Base-by-base conservation (phyloP, 2,797 vertebrate genomes). In the Hydrocynus forskahlii region DNA sequence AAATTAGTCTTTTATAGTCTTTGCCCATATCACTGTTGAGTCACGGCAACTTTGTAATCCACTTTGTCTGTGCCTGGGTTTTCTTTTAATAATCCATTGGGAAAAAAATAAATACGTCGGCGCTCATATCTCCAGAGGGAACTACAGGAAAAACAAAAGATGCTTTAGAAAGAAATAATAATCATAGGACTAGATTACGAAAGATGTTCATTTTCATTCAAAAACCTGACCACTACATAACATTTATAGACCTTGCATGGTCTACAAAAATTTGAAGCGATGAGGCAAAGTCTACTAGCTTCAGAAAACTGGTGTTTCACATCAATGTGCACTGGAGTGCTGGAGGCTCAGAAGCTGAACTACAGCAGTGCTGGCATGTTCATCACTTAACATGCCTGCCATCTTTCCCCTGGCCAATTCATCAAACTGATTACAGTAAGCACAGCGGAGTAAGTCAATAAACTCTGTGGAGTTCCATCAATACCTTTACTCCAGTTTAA, bases 401-500 rank as follows among this genome's bases (percentile, higher is more conserved):
- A 78, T 59, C 80, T 78, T 79, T 71, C 76, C 70, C 70, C n/a
- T 10, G 17, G 52, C n/a, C 72, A 76, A 81, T 83, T 85, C 76
- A 85, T 88, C 76, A 85, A 71, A 77, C 62, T 80, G 81, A 85
- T 83, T 84, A 86, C 81, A 86, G 80, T 76, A 84, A 81, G 73
- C 81, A 76, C 63, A 78, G 79, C 75, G 73, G 76, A 84, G 72
- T 79, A 21, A 83, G 78, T 88, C 83, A 85, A 88, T 86, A 81
- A 83, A 71, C 81, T 72, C 78, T 80, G 72, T 71, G 76, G 81
- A 75, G 73, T 59, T 83, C 72, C 54, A 85, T 85, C 83, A 85
- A 85, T 84, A 86, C 74, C 45, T 81, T 75, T 70, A 82, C 81
- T 83, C 66, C 75, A 55, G 69, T 83, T 72, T 82, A 87, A 86